These are phyloP conservation scores for Tiphia femorata DNA, from an alignment of 2,888 invertebrate genomes.

Conservation along the genomic window DNA sequence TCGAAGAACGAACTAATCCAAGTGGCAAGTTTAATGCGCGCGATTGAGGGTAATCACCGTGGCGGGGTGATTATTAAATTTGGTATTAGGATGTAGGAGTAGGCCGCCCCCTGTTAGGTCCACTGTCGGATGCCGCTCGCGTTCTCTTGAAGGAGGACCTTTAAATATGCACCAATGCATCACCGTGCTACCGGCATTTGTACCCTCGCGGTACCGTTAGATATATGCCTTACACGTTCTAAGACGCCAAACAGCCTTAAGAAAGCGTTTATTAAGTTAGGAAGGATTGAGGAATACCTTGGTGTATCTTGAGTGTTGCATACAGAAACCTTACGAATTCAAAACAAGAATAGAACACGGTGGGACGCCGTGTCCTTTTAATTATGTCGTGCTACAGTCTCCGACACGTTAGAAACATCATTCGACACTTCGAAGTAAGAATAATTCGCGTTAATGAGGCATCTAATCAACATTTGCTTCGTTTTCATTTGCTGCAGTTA, in stretches of 20 bases:
- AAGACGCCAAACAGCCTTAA: slow-evolving; percentile 68
- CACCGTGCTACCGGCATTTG: slow-evolving; percentile 49
- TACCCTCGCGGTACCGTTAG: slow-evolving; percentile 44
- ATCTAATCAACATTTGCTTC: too few species aligned
- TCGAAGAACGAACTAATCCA: slow-evolving; percentile 63
- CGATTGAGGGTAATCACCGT: slow-evolving; percentile 29
- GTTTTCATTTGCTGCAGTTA: too few species aligned
- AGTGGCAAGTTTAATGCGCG: slow-evolving; percentile 34
- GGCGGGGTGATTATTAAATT: slow-evolving; percentile 44
- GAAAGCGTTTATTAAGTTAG: slow-evolving; percentile 63
- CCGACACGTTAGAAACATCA: neutral
- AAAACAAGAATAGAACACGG: slow-evolving; percentile 47
- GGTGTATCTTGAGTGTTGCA: slow-evolving; percentile 54
- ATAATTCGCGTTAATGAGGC: too few species aligned
- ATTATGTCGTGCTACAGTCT: slow-evolving; percentile 3
- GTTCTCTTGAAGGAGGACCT: slow-evolving; percentile 40
- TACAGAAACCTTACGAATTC: slow-evolving; percentile 59
- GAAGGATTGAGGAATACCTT: slow-evolving; percentile 65
- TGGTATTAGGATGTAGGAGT: slow-evolving; percentile 46
- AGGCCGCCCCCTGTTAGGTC: slow-evolving; percentile 47
- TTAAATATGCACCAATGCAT: slow-evolving; percentile 56
- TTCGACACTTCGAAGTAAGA: too few species aligned
- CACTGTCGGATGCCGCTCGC: slow-evolving; percentile 64
- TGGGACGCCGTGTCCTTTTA: slow-evolving; percentile 23
- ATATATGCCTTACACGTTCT: slow-evolving; percentile 44